A percentile compares a stretch with the other conserved stretches of the same genome.
These are phyloP conservation scores for Pissodes strobi DNA, from an alignment of 1,140 invertebrate species.

Conservation along the genomic window DNA sequence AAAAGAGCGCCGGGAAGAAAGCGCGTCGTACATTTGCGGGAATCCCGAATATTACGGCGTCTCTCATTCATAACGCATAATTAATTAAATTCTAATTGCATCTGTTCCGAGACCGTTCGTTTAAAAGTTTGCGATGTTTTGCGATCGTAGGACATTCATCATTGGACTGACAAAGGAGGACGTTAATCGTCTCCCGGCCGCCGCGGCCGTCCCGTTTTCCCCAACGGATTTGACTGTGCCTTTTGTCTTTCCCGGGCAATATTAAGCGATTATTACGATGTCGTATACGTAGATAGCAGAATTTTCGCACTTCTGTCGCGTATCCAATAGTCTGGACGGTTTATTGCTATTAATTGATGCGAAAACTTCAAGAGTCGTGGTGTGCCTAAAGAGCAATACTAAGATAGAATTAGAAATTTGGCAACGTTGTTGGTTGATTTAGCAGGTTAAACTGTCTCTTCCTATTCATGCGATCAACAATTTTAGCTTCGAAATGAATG, in stretches of 20 bases:
- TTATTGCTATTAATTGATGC: too few species aligned
- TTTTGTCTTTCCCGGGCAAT: constrained; percentile 8
- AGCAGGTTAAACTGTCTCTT: too few species aligned
- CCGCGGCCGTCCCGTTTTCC: background rate
- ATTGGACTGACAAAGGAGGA: constrained; percentile 53
- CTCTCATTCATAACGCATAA: constrained; percentile 54
- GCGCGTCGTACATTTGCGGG: constrained; percentile 18
- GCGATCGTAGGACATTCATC: constrained; percentile 52
- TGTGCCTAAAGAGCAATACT: too few species aligned
- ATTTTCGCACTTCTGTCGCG: constrained; percentile 6
- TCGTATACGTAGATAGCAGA: background rate
- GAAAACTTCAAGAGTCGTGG: too few species aligned
- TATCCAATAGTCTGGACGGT: too few species aligned
- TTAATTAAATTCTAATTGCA: constrained; percentile 57
- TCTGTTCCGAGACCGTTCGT: constrained; percentile 36
- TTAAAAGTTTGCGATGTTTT: constrained; percentile 53
- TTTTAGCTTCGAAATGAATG: too few species aligned
- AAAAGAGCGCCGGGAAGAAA: constrained; percentile 36
- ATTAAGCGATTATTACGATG: constrained; percentile 16
- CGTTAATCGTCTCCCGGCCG: constrained; percentile 43
- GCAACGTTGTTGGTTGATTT: too few species aligned
- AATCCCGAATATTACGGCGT: constrained; percentile 39
- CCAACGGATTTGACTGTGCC: background rate
- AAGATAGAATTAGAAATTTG: too few species aligned
- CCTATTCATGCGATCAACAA: too few species aligned